phyloP scores from a whole-genome alignment of 2,797 vertebrate species.

The Pygocentrus nattereri region DNA sequence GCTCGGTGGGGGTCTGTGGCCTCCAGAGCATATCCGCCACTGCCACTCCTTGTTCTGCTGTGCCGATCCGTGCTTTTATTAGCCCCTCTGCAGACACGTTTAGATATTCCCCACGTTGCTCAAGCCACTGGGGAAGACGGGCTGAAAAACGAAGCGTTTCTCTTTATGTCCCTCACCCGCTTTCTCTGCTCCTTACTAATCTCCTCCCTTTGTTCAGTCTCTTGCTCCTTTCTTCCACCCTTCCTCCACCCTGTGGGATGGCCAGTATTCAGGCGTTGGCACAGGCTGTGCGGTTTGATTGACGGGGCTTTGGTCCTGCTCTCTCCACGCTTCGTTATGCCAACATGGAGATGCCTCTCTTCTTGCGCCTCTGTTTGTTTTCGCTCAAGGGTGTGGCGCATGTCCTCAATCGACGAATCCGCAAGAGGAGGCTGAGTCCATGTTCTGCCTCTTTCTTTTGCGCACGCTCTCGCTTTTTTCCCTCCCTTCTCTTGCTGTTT shows the following conservation, averaged over 20 bases:
- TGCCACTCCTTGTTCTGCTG: conserved; percentile 28
- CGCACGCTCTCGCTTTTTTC: background rate
- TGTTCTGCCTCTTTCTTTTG: background rate
- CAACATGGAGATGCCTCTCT: conserved; percentile 62
- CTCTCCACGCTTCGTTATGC: conserved; percentile 50
- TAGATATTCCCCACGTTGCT: conserved; percentile 31
- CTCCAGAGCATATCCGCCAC: conserved; percentile 34
- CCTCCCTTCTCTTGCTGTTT: background rate
- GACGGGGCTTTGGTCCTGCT: conserved; percentile 42
- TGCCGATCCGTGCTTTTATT: conserved; percentile 16
- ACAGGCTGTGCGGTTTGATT: conserved; percentile 29
- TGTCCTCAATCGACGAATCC: conserved; percentile 58
- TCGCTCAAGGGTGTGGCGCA: conserved; percentile 64
- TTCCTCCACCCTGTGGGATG: conserved; percentile 35
- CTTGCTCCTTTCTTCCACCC: background rate
- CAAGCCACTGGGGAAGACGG: background rate
- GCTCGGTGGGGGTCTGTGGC: conserved; percentile 28
- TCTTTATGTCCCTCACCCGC: background rate
- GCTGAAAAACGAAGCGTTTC: no score
- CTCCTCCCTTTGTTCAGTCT: conserved; percentile 14
- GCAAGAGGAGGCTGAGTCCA: conserved; percentile 54
- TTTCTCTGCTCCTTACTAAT: background rate
- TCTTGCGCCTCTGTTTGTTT: conserved; percentile 61
- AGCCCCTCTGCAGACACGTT: conserved; percentile 43
- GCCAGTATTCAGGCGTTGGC: background rate